These are phyloP conservation scores for Pandemis corylana DNA, from an alignment of 2,888 invertebrate genomes.

Conservation along the genomic window DNA sequence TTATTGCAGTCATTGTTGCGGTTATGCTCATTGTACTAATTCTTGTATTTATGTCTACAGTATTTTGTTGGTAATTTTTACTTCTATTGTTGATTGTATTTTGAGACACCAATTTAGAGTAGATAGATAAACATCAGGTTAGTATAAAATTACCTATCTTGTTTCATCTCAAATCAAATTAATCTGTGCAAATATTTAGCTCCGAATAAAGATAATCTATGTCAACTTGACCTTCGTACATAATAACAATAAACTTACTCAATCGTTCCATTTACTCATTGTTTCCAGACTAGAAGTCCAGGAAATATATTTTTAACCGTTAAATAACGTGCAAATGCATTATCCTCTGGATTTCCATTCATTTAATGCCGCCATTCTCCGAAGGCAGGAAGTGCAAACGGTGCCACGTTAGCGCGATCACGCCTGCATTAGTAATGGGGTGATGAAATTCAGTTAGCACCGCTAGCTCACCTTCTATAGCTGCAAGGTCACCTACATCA, in stretches of 20 bases:
- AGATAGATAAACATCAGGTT: too few species aligned
- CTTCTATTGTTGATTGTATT: background rate
- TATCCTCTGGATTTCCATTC: constrained; percentile 25
- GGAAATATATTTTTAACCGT: constrained; percentile 2
- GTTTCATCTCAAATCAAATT: too few species aligned
- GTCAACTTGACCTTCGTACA: too few species aligned
- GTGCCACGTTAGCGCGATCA: constrained; percentile 50
- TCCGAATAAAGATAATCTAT: too few species aligned
- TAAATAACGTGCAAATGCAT: constrained; percentile 15
- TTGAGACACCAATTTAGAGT: background rate
- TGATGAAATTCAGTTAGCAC: constrained; percentile 42
- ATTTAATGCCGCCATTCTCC: constrained; percentile 35
- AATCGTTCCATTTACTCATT: background rate
- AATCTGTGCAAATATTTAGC: too few species aligned
- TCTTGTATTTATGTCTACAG: background rate
- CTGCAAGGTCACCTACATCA: constrained; percentile 20
- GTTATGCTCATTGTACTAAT: background rate
- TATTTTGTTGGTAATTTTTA: background rate
- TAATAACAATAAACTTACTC: too few species aligned
- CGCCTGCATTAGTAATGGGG: constrained; percentile 50
- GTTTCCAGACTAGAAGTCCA: background rate
- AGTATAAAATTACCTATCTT: too few species aligned
- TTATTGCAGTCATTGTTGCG: background rate
- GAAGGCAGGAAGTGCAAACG: constrained; percentile 61
- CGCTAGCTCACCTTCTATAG: constrained; percentile 11